Conservation (phyloP, 2,888 invertebrate genomes). For the Synergus gifuensis region DNA sequence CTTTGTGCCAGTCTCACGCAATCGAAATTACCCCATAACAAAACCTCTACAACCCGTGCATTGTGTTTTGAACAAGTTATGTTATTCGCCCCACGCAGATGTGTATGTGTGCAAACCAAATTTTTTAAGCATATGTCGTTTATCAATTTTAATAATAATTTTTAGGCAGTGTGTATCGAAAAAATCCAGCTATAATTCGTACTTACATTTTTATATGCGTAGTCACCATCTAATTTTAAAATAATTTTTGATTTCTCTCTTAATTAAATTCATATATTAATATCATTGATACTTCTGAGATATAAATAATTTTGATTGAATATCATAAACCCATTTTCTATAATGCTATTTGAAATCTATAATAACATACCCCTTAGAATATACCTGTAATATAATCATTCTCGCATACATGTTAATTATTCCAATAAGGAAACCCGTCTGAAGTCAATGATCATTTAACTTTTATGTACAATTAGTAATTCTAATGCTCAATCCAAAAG, state of each 20-base stretch:
- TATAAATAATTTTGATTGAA: too few relatives aligned
- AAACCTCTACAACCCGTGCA: constrained; percentile 49
- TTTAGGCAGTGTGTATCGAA: too few relatives aligned
- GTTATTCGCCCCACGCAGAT: constrained; percentile 23
- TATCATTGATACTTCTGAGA: too few relatives aligned
- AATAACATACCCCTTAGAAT: background rate
- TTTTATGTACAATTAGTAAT: constrained; percentile 45
- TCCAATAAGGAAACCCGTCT: background rate
- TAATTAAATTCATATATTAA: too few relatives aligned
- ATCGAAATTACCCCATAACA: constrained; percentile 67
- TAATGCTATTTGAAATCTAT: too few relatives aligned
- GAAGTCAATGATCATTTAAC: constrained; percentile 11
- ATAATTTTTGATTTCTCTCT: too few relatives aligned
- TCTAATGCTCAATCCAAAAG: constrained; percentile 30
- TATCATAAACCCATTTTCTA: too few relatives aligned
- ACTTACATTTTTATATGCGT: too few relatives aligned
- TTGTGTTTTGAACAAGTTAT: constrained; percentile 27
- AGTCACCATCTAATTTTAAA: too few relatives aligned
- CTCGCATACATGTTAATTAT: background rate
- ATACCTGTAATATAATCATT: background rate
- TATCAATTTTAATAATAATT: background rate
- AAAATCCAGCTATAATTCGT: too few relatives aligned
- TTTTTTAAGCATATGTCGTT: constrained; percentile 6
- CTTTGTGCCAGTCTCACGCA: constrained; percentile 70
- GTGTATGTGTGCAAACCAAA: background rate